Evolutionary conservation across 2,888 invertebrate genomes (phyloP), one percentile per base, ranked within the genome.

Genomic region (Melitaea athalia): DNA sequence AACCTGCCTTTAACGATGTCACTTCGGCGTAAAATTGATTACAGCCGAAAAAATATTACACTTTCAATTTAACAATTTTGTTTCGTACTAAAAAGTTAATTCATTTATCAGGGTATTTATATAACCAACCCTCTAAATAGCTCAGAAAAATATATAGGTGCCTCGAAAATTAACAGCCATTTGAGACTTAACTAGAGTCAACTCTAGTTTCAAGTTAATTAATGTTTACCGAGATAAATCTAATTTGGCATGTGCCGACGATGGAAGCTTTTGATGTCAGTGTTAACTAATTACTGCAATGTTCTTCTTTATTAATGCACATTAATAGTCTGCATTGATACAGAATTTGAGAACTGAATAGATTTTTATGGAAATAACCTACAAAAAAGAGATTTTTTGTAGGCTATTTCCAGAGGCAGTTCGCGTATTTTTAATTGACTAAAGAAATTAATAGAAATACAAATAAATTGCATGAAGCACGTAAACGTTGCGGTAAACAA

Each of bases 71-170:
- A 5, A 38, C 45, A 45, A 45, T 8, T 45, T 55, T 45, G 42
- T 38, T 38, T 38, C 8, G 4, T 7, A 38, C 38, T 38, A 38
- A 38, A 38, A 38, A 38, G 4, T 5, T 7, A 38, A 38, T 8
- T 7, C 5, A 38, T 38, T 38, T 38, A 38, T 38, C 0, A 38
- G 6, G 8, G 5, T 38, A 38, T 38, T 38, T 38, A 38, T 38
- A 8, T 38, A 38, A 24, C 24, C 24, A 24, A 24, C 24, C 24
- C 24, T 24, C 24, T 24, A 24, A 2, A 24, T 24, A 24, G 3
- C 24, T 38, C 50, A 83, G 81, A 78, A 77, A 69, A 74, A 74
- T 45, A 3, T 55, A 15, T 17, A 57, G 47, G 33, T 57, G 7
- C 12, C 53, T 14, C n/a, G 45, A 55, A 63, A 57, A 63, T 63